Base-by-base conservation (phyloP, 2,113 vertebrate species). In the Ranitomeya imitator region DNA sequence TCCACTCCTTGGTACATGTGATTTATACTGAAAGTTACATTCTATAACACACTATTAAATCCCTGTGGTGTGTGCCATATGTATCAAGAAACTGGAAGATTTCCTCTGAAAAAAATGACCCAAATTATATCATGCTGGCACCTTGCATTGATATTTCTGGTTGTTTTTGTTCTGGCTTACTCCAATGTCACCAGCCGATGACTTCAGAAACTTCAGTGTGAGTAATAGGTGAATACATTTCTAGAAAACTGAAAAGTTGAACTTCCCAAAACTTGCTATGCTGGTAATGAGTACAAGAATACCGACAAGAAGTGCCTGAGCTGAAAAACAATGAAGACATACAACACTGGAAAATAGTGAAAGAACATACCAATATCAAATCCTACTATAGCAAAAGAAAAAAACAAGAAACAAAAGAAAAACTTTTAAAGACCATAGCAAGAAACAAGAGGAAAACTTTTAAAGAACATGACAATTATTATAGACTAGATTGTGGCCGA, bases 21-120 rank as follows among this genome's bases (percentile, higher is more conserved):
- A 86, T 86, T 86, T 79, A 86, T 86, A 79, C 61, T 45, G 60
- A 61, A 79, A 79, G 74, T 67, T 65, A 86, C 85, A 86, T 86
- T 86, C 76, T 86, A 65, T 79, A 79, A 86, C 74, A 86, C 85
- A 67, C 59, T 61, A 86, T 86, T 86, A 86, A 86, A 79, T 63
- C 51, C 76, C 85, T 8, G 60, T 67, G 76, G 74, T 79, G 76
- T 11, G 16, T 86, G 45, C 76, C 76, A 79, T 86, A 86, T 86
- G 85, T 55, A 79, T 65, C 85, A n/a, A 12, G 74, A 67, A 26
- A 86, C 26, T 65, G 23, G 76, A 79, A 86, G 60, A 51, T 79
- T 86, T 86, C 78, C 76, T 86, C 18, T 59, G 37, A 78, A 63
- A 82, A 69, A 86, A 86, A 86, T 78, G 73, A 65, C 74, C 74